phyloP scores from a whole-genome alignment of 2,797 vertebrate genomes.

The Squalus acanthias region DNA sequence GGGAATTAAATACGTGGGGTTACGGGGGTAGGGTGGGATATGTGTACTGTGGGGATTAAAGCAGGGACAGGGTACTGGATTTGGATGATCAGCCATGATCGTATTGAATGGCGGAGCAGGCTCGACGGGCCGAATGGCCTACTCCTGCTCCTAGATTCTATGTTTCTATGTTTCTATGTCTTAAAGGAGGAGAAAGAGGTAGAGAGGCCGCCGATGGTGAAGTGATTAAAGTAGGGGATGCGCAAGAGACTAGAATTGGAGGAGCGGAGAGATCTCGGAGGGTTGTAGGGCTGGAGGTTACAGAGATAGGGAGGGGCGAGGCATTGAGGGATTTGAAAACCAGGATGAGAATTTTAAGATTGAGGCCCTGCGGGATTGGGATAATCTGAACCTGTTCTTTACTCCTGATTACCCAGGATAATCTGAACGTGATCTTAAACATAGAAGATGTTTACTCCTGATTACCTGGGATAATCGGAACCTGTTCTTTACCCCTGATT shows the following conservation, averaged over 20 bases:
- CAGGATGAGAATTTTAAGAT: neutral
- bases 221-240: neutral
- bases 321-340: neutral
- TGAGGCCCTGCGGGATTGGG: neutral
- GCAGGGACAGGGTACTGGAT: no score
- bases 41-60: no score
- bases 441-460: no score
- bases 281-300: neutral
- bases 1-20: no score
- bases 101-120: no score
- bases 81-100: no score
- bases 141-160: no score
- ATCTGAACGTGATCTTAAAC: neutral
- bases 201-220: neutral
- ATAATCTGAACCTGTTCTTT: neutral
- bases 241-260: neutral
- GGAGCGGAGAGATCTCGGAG: neutral
- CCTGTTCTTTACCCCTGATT: neutral
- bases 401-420: no score
- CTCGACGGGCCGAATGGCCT: no score
- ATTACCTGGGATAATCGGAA: neutral
- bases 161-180: no score
- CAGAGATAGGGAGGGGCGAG: neutral
- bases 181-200: neutral
- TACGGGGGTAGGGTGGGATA: no score